A percentile compares a stretch with the other conserved stretches of the same genome.
These are phyloP conservation scores for Choristoneura fumiferana DNA, from an alignment of 1,140 invertebrate species.

Conservation along the genomic window DNA sequence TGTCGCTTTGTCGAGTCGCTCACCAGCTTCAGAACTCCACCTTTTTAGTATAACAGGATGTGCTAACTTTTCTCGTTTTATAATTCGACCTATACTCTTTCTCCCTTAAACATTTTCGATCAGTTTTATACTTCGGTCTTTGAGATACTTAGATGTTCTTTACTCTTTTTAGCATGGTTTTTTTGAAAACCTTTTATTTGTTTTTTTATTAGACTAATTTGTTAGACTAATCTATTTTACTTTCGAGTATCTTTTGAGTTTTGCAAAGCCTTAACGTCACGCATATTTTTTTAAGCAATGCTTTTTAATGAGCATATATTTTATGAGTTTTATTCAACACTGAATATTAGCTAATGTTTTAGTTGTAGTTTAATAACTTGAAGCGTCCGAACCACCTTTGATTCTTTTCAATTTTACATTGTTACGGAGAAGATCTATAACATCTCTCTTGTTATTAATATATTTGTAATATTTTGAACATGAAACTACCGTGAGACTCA, in stretches of 20 bases:
- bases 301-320: constrained; percentile 9
- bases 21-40: no score
- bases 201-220: background rate
- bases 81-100: background rate
- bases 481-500: no score
- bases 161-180: constrained; percentile 1
- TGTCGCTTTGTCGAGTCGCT: no score
- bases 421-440: no score
- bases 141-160: background rate
- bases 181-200: background rate
- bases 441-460: no score
- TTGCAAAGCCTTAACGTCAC: constrained; percentile 6
- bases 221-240: background rate
- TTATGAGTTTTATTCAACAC: background rate
- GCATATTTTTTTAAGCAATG: constrained; percentile 12
- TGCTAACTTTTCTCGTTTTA: no score
- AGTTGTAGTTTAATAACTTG: no score
- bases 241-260: background rate
- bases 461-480: no score
- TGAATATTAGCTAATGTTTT: constrained; percentile 6
- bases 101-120: background rate
- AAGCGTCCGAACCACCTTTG: no score
- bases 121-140: constrained; percentile 1
- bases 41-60: no score
- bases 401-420: no score